Evolutionary conservation across 2,888 invertebrate genomes (phyloP).

Genomic region (Patella pellucida): DNA sequence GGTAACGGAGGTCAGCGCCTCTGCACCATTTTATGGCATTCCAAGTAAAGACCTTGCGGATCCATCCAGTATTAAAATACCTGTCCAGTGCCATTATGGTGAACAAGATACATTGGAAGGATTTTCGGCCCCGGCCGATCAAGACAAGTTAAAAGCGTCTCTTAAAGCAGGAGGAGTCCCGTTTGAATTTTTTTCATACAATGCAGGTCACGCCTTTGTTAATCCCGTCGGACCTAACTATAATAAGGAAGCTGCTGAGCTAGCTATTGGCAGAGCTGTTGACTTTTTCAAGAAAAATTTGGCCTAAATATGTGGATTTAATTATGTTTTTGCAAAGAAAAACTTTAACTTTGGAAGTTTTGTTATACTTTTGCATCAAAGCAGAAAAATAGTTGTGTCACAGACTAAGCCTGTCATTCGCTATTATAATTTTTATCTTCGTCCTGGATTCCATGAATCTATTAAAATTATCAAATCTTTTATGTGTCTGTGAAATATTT

Average conservation of each 20-base stretch:
- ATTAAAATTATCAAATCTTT: no score
- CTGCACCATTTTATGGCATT: conserved; percentile 62
- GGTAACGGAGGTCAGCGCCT: conserved; percentile 47
- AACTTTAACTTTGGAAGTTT: no score
- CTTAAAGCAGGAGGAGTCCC: conserved; percentile 31
- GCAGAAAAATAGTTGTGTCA: no score
- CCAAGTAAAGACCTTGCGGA: conserved; percentile 44
- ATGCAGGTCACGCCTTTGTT: conserved; percentile 48
- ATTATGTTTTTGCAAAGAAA: no score
- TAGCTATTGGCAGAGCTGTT: conserved; percentile 36
- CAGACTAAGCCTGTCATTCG: no score
- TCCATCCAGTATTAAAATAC: conserved; percentile 47
- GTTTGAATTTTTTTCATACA: conserved; percentile 46
- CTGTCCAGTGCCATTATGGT: conserved; percentile 59
- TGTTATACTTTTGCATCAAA: no score
- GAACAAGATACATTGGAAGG: conserved; percentile 46
- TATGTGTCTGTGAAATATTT: no score
- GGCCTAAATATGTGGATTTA: conserved; percentile 11
- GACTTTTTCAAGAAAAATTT: conserved; percentile 46
- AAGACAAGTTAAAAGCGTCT: conserved; percentile 41
- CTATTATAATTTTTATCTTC: no score
- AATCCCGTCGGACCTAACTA: conserved; percentile 41
- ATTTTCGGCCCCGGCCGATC: conserved; percentile 54
- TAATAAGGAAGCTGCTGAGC: conserved; percentile 34
- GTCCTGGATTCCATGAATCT: no score